phyloP scores from a whole-genome alignment of 2,113 vertebrate species.

The Planiliza haematocheilus region DNA sequence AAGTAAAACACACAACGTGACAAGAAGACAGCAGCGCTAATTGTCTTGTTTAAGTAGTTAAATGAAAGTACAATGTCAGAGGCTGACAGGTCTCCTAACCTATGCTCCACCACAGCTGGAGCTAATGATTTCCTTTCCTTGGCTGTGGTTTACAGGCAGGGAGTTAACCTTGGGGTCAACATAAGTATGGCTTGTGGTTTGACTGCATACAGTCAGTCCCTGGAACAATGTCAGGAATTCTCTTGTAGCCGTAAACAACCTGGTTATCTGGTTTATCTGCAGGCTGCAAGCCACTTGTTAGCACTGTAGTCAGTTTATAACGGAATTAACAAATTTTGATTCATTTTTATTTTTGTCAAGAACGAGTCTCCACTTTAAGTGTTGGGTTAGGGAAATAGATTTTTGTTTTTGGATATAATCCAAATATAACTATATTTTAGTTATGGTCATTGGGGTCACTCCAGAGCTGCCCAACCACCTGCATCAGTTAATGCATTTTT shows the following conservation, averaged over 20 bases:
- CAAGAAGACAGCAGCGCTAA: not conserved
- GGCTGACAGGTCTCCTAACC: constrained; percentile 19
- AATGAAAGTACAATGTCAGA: not conserved
- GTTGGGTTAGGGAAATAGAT: too few relatives aligned
- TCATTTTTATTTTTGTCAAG: too few relatives aligned
- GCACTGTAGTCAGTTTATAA: not conserved
- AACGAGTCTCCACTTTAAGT: too few relatives aligned
- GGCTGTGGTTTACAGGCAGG: constrained; percentile 33
- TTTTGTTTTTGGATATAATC: too few relatives aligned
- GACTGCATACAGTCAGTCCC: constrained; percentile 11
- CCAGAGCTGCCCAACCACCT: too few relatives aligned
- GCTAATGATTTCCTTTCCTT: constrained; percentile 37
- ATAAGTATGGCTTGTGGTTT: constrained; percentile 29
- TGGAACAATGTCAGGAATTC: constrained; percentile 16
- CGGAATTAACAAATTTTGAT: too few relatives aligned
- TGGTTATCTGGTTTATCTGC: not conserved
- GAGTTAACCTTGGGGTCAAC: constrained; percentile 40
- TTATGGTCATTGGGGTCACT: too few relatives aligned
- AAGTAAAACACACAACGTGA: not conserved
- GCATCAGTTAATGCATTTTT: too few relatives aligned
- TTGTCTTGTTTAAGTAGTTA: not conserved
- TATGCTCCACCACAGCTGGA: constrained; percentile 32
- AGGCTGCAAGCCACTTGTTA: constrained; percentile 4
- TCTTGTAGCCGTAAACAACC: not conserved
- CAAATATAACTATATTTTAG: too few relatives aligned